Percentiles rank a stretch among this genome's conserved stretches.
phyloP scores from a whole-genome alignment of 2,113 vertebrate species.

The Sorex fumeus region DNA sequence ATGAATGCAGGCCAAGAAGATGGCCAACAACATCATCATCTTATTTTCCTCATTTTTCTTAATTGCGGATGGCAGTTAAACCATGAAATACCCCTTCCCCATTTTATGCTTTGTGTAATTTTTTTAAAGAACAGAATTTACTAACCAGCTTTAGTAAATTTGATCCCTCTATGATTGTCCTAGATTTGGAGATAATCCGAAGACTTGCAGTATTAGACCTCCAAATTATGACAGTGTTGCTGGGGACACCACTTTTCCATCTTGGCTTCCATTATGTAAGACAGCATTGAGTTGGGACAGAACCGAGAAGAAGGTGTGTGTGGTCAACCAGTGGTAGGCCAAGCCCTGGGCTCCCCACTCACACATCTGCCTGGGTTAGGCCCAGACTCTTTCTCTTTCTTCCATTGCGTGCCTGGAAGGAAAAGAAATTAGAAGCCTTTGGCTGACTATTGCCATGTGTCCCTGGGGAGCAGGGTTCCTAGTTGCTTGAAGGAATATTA shows the following conservation, averaged over 20 bases:
- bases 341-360: background rate
- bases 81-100: background rate
- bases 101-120: background rate
- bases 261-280: constrained; percentile 7
- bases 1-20: background rate
- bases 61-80: constrained; percentile 14
- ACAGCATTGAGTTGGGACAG: background rate
- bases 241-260: background rate
- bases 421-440: background rate
- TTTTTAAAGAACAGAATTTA: background rate
- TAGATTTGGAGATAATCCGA: background rate
- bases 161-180: background rate
- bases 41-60: constrained; percentile 34
- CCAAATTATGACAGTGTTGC: background rate
- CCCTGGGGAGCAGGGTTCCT: background rate
- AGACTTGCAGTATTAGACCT: background rate
- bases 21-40: background rate
- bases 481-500: background rate
- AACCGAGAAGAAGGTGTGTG: background rate
- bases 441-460: background rate
- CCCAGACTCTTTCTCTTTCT: background rate
- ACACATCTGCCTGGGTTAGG: background rate
- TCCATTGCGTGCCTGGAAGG: background rate
- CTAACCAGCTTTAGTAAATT: background rate
- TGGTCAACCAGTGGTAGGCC: background rate